Conservation (phyloP, 2,888 invertebrate genomes). For the Halictus ligatus region DNA sequence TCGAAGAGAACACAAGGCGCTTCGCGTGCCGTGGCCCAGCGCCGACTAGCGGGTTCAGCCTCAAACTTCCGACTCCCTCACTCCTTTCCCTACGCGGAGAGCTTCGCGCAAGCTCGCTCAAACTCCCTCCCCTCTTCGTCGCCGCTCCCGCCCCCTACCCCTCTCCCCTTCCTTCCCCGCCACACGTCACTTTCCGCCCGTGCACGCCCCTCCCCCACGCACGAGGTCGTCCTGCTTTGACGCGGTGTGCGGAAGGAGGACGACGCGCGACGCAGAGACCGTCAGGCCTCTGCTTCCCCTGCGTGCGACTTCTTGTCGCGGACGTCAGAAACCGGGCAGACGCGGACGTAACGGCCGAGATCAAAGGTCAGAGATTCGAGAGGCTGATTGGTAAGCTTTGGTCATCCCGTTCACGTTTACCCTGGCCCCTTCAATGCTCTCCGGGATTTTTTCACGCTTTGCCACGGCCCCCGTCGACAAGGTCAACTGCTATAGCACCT, state of each 20-base stretch:
- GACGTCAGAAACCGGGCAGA: constrained; percentile 43
- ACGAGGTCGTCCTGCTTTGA: background rate
- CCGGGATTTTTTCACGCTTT: too few relatives aligned
- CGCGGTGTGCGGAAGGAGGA: background rate
- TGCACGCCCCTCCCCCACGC: background rate
- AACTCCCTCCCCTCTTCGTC: constrained; percentile 6
- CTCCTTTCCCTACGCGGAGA: constrained; percentile 56
- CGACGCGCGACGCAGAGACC: background rate
- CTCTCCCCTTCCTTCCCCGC: too few relatives aligned
- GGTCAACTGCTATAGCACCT: too few relatives aligned
- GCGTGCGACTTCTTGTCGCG: constrained; percentile 39
- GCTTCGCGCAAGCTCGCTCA: constrained; percentile 74
- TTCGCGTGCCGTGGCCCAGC: constrained; percentile 78
- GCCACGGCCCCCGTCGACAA: too few relatives aligned
- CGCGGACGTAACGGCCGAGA: constrained; percentile 36
- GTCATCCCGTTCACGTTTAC: background rate
- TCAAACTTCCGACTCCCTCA: constrained; percentile 60
- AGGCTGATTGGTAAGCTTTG: background rate
- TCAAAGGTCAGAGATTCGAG: constrained; percentile 60
- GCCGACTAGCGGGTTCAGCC: constrained; percentile 79
- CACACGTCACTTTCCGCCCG: too few relatives aligned
- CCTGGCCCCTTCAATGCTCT: background rate
- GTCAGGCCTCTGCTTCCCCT: constrained; percentile 14
- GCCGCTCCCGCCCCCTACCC: too few relatives aligned
- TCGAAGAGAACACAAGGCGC: constrained; percentile 71